Conservation (phyloP, 2,888 invertebrate species). For the Hermaeophaga mercurialis region DNA sequence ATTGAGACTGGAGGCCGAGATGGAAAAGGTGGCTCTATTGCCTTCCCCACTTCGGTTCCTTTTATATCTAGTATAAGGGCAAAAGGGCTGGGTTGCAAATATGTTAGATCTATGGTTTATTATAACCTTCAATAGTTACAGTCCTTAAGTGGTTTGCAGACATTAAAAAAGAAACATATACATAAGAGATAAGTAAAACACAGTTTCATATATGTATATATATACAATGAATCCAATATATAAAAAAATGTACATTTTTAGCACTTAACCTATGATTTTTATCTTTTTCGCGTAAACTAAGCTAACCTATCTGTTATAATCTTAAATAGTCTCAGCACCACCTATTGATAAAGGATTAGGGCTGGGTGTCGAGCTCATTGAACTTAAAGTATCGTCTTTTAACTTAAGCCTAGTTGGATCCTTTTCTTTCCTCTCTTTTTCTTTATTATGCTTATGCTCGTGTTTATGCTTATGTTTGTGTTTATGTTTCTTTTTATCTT, state of each 20-base stretch:
- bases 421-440: constrained; percentile 60
- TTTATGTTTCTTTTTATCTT: constrained; percentile 87
- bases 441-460: constrained; percentile 62
- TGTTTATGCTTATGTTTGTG: constrained; percentile 86
- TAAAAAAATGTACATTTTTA: not conserved
- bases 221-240: not conserved
- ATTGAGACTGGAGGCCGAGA: too few species aligned
- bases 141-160: too few species aligned
- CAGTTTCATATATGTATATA: not conserved
- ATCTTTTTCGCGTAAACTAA: not conserved
- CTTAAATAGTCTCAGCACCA: constrained; percentile 40
- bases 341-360: constrained; percentile 60
- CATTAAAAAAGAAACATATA: too few species aligned
- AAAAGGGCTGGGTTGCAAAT: too few species aligned
- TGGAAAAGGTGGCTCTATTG: too few species aligned
- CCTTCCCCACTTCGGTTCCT: too few species aligned
- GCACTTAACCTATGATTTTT: not conserved
- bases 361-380: constrained; percentile 77
- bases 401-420: constrained; percentile 63
- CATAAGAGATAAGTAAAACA: not conserved
- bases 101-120: too few species aligned
- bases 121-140: too few species aligned
- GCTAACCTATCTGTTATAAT: not conserved
- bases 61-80: too few species aligned
- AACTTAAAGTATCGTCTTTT: constrained; percentile 78